A percentile compares a stretch with the other conserved stretches of the same genome.
Conservation (phyloP, 2,113 vertebrate species). For the Daubentonia madagascariensis region DNA sequence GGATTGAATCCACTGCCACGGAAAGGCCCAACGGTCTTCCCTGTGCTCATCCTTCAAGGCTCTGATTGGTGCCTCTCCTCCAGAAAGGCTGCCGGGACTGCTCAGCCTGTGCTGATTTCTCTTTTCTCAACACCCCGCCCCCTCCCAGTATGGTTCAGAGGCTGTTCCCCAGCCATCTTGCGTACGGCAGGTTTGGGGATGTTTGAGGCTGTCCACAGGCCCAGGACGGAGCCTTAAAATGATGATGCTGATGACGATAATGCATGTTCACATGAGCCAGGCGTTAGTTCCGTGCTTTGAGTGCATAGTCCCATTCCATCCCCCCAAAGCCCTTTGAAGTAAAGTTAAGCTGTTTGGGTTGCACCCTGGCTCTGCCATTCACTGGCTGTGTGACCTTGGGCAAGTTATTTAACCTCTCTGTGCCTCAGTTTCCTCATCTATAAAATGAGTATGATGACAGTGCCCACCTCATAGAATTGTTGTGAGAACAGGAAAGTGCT, state of each 20-base stretch:
- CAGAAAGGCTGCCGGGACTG: background rate
- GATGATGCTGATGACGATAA: background rate
- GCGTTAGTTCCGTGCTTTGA: rapidly evolving
- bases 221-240: background rate
- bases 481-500: background rate
- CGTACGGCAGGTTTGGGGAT: background rate
- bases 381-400: background rate
- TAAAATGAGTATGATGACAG: background rate
- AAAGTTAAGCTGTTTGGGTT: background rate
- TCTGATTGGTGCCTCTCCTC: background rate
- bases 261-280: rapidly evolving
- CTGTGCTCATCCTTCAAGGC: background rate
- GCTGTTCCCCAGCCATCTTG: background rate
- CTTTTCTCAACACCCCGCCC: background rate
- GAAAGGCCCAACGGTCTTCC: background rate
- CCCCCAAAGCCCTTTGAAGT: background rate
- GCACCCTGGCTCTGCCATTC: background rate
- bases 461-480: rapidly evolving
- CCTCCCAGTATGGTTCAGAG: background rate
- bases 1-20: background rate
- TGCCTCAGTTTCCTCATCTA: background rate
- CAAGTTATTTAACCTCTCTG: background rate
- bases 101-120: background rate
- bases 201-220: background rate
- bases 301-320: rapidly evolving